phyloP scores from a whole-genome alignment of 2,113 vertebrate species.

The Semnornis frantzii region DNA sequence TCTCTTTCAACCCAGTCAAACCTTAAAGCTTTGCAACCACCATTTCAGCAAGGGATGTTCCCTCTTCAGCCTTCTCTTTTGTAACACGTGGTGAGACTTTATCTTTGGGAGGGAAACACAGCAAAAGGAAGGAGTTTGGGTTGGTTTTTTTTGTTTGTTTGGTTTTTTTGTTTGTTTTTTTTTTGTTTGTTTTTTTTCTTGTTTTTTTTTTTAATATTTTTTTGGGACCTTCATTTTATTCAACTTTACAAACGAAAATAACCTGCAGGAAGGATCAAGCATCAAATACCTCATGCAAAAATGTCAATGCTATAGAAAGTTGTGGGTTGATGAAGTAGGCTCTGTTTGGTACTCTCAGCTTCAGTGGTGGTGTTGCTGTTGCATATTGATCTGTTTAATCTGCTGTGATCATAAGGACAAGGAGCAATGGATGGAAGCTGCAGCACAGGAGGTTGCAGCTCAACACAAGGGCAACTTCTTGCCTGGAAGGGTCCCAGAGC shows the following conservation, averaged over 20 bases:
- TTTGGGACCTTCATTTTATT: not conserved
- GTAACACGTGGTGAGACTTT: not conserved
- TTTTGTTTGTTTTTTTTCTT: not conserved
- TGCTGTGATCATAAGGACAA: not conserved
- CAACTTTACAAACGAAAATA: not conserved
- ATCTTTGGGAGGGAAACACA: not conserved
- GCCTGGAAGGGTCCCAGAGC: too few relatives aligned
- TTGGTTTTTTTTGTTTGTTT: not conserved
- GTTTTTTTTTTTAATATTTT: too few relatives aligned
- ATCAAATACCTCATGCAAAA: not conserved
- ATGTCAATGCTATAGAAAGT: not conserved
- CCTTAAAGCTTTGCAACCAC: not conserved
- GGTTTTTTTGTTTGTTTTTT: not conserved
- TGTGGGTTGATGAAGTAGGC: not conserved
- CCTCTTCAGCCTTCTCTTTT: not conserved
- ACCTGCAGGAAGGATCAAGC: not conserved
- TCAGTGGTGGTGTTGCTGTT: not conserved
- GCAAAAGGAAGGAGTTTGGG: not conserved
- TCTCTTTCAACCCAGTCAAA: not conserved
- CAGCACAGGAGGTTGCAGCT: too few relatives aligned
- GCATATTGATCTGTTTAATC: not conserved
- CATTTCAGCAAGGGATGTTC: not conserved
- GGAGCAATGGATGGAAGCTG: too few relatives aligned
- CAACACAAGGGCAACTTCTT: too few relatives aligned
- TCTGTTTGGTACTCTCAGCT: not conserved